Evolutionary conservation across 2,888 invertebrate genomes (phyloP).

Genomic region (Sepioteuthis lessoniana): DNA sequence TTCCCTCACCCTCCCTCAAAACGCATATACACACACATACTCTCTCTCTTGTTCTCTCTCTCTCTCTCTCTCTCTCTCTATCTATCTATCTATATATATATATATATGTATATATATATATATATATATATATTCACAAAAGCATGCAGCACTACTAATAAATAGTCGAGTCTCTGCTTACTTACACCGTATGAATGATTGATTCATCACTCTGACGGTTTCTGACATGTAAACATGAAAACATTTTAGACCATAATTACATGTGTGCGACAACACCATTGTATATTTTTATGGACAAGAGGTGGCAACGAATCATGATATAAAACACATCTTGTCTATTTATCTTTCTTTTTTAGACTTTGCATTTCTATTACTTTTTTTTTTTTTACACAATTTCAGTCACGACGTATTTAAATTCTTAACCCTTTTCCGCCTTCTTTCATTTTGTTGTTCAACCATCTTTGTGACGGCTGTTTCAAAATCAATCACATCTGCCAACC

Average conservation of each 20-base stretch:
- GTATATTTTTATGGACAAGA: slow-evolving; percentile 33
- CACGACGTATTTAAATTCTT: too few relatives aligned
- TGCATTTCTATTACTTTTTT: too few relatives aligned
- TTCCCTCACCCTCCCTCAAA: too few relatives aligned
- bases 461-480: neutral
- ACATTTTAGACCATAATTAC: neutral
- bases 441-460: neutral
- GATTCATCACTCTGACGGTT: neutral
- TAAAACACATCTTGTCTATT: neutral
- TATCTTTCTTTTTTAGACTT: neutral
- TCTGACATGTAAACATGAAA: neutral
- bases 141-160: too few relatives aligned
- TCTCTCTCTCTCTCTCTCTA: too few relatives aligned
- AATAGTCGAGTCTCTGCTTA: too few relatives aligned
- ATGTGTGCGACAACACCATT: neutral
- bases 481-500: neutral
- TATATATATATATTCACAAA: too few relatives aligned
- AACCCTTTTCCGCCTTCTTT: neutral
- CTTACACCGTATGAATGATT: neutral
- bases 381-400: neutral
- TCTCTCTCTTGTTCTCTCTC: too few relatives aligned
- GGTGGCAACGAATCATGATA: neutral
- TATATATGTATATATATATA: too few relatives aligned
- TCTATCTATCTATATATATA: too few relatives aligned
- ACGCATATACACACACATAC: too few relatives aligned